Evolutionary conservation across 2,797 vertebrate genomes (phyloP), one percentile per base, ranked within the genome.

Genomic region (Oophaga sylvatica): DNA sequence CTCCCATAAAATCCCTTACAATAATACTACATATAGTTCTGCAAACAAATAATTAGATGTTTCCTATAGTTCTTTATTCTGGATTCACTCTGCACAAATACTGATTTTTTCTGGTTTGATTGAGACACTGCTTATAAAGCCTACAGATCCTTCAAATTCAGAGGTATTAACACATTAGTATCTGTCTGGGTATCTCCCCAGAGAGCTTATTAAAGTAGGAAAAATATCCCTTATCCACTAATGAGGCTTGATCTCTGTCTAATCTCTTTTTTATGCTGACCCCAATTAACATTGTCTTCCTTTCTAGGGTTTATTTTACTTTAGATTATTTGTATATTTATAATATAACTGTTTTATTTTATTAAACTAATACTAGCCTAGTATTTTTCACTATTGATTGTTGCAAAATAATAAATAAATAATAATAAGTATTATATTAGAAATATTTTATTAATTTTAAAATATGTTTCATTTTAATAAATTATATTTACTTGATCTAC

Each of bases 171-270:
- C 88, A 89, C 88, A 83, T 89, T 86, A 89, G 88, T 86, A 86
- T 89, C 84, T 89, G 88, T 89, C 84, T 89, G 80, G 82, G 71
- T 31, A 70, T 78, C 62, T 86, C 88, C 88, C 88, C n/a, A 83
- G 88, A 86, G 88, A 86, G 80, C 88, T 89, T 89, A 89, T 89
- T 89, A 89, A 89, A 86, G 63, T 29, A 81, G 63, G 71, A 77
- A 70, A 84, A 86, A 89, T 89, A 86, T 81, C 88, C 88, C 80
- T 86, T 86, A 89, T 89, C 88, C 88, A 77, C 84, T 89, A 89
- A 89, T 89, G 88, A 89, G 84, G 83, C 88, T 86, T 89, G 88
- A 89, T 89, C 88, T 89, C 84, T 86, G 88, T 86, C 88, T 89
- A 89, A 89, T 89, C 88, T 89, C 62, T 77, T 83, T 77, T 86